A percentile compares a stretch with the other conserved stretches of the same genome.
These are phyloP conservation scores for Nephrotoma appendiculata DNA, from an alignment of 2,888 invertebrate genomes.

Conservation along the genomic window DNA sequence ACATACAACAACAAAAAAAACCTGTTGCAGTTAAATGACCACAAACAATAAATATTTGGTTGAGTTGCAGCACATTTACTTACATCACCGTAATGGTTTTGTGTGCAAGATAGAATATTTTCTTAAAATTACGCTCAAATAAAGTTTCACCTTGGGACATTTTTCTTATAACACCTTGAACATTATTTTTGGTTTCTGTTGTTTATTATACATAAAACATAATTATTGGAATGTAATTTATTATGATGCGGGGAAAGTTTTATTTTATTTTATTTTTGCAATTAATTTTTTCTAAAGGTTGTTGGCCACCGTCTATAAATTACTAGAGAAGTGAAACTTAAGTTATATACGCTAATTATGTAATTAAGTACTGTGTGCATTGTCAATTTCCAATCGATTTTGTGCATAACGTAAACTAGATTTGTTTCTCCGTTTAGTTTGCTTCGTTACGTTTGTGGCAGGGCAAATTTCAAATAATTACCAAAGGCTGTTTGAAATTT, in stretches of 20 bases:
- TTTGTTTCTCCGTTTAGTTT: not conserved
- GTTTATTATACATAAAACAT: not conserved
- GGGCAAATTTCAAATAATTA: too few relatives aligned
- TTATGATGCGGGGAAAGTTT: not conserved
- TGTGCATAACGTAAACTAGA: not conserved
- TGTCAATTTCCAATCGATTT: not conserved
- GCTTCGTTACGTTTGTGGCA: not conserved
- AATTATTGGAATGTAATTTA: not conserved
- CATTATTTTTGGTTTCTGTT: not conserved
- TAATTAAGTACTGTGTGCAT: not conserved
- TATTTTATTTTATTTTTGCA: not conserved
- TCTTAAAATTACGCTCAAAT: not conserved
- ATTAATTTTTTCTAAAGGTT: not conserved
- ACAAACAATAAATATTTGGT: not conserved
- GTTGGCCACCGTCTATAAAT: not conserved
- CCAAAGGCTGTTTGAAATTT: too few relatives aligned
- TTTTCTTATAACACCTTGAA: not conserved
- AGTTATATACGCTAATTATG: not conserved
- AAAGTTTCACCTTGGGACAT: not conserved
- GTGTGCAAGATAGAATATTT: not conserved
- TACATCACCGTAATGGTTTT: not conserved
- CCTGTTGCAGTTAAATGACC: not conserved
- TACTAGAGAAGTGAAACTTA: not conserved
- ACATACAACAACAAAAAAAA: not conserved
- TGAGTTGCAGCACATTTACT: not conserved